Conservation (phyloP, 2,797 vertebrate species). For the Falco biarmicus region DNA sequence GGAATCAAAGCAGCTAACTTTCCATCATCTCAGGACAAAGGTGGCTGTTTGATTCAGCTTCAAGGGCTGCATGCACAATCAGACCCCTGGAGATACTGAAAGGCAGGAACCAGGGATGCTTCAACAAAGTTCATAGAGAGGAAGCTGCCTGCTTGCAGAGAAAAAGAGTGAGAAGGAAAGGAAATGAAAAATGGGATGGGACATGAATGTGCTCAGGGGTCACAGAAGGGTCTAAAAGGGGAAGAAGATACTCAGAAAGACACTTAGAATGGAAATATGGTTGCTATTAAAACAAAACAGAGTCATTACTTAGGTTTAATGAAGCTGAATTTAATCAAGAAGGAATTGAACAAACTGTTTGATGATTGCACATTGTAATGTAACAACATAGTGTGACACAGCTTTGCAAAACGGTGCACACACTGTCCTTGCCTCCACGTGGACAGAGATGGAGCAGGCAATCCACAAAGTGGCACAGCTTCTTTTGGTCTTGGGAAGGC, state of each 20-base stretch:
- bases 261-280: slow-evolving; percentile 11
- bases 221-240: slow-evolving; percentile 36
- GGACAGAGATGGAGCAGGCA: background rate
- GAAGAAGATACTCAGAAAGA: slow-evolving; percentile 13
- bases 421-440: background rate
- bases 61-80: slow-evolving; percentile 68
- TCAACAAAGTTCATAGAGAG: slow-evolving; percentile 60
- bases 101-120: slow-evolving; percentile 49
- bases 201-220: slow-evolving; percentile 5
- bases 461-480: background rate
- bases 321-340: slow-evolving; percentile 55
- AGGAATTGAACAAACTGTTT: slow-evolving; percentile 29
- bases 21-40: slow-evolving; percentile 62
- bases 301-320: slow-evolving; percentile 42
- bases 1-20: slow-evolving; percentile 67
- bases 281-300: slow-evolving; percentile 28
- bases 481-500: accelerated
- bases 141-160: slow-evolving; percentile 35
- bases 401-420: background rate
- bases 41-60: slow-evolving; percentile 68
- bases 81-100: slow-evolving; percentile 60
- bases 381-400: background rate
- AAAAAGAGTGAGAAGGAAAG: slow-evolving; percentile 19
- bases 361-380: background rate
- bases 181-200: slow-evolving; percentile 12